Conservation (phyloP, 92 coral and sea anemone species). For the Zoanthus sansibaricus region DNA sequence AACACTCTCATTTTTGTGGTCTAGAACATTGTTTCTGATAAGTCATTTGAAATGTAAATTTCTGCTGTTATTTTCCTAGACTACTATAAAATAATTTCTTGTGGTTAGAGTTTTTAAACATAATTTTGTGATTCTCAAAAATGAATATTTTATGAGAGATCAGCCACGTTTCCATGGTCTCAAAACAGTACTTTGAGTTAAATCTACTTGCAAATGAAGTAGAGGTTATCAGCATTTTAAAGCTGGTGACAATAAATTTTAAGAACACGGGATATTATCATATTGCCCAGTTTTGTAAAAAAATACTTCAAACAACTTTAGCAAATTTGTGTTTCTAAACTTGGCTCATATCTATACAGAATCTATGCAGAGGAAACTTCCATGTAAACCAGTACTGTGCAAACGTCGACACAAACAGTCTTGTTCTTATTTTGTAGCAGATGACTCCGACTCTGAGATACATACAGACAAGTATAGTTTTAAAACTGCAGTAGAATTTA, state of each 20-base stretch:
- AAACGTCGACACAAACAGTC: slow-evolving; percentile 69
- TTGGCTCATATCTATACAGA: background rate
- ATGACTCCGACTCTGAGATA: slow-evolving; percentile 74
- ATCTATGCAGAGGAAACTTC: slow-evolving; percentile 74
- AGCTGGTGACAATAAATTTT: background rate
- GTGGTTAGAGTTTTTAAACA: background rate
- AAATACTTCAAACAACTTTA: background rate
- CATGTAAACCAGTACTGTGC: slow-evolving; percentile 49
- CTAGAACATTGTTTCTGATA: background rate
- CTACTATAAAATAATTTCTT: slow-evolving; percentile 11
- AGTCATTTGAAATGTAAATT: background rate
- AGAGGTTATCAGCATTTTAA: background rate
- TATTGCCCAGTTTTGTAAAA: no score
- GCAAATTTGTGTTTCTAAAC: background rate
- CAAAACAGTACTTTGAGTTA: slow-evolving; percentile 55
- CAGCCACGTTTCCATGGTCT: slow-evolving; percentile 85
- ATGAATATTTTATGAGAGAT: slow-evolving; percentile 71
- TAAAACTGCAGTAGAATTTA: background rate
- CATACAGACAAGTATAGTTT: slow-evolving; percentile 28
- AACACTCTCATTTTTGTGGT: slow-evolving; percentile 13
- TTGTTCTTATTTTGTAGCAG: slow-evolving; percentile 78
- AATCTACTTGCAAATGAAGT: slow-evolving; percentile 7
- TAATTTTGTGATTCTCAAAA: slow-evolving; percentile 7
- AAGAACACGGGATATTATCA: no score
- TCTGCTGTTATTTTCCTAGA: background rate